phyloP scores from a whole-genome alignment of 2,888 invertebrate genomes.

The Conus canariensis region DNA sequence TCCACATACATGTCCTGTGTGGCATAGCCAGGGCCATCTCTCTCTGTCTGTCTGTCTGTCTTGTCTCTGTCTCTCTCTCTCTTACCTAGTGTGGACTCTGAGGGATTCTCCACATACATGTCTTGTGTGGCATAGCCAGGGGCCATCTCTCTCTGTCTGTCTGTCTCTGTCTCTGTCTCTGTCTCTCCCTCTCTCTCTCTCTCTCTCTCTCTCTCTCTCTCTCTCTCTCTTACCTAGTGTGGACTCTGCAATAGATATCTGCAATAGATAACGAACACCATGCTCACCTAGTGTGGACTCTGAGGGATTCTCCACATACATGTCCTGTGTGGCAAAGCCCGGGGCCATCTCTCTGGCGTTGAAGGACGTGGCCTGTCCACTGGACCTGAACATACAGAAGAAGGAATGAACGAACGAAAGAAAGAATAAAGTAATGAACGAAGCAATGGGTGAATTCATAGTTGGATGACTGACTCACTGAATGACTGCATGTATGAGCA shows the following conservation, averaged over 20 bases:
- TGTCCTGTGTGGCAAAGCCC: constrained; percentile 82
- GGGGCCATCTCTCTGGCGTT: constrained; percentile 90
- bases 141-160: neutral
- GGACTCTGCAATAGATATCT: no score
- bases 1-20: neutral
- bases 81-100: neutral
- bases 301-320: constrained; percentile 79
- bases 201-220: neutral
- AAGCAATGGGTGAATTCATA: no score
- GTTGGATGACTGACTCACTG: no score
- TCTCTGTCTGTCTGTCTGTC: neutral
- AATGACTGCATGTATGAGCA: no score
- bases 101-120: neutral
- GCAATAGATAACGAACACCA: no score
- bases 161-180: neutral
- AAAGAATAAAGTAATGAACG: no score
- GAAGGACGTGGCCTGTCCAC: constrained; percentile 76
- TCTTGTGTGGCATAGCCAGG: constrained; percentile 70
- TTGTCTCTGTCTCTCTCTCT: neutral
- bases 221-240: neutral
- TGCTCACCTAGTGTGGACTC: constrained; percentile 41
- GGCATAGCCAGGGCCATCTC: neutral
- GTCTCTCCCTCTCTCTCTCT: neutral
- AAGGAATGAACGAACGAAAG: no score
- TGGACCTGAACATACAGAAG: constrained; percentile 52